Evolutionary conservation across 2,888 invertebrate genomes (phyloP).

Genomic region (Melanostoma mellinum): DNA sequence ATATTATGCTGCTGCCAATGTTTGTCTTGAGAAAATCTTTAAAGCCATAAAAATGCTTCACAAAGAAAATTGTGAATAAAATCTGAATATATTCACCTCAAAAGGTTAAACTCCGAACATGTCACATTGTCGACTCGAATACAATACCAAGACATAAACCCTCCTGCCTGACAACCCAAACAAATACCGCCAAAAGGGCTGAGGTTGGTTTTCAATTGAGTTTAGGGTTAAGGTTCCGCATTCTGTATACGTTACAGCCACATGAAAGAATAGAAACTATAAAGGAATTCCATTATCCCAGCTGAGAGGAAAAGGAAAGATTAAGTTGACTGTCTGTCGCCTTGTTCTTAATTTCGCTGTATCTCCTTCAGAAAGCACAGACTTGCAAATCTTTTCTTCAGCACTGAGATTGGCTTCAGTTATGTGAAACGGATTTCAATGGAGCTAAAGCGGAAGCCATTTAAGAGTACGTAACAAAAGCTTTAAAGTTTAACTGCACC

Average conservation of each 20-base stretch:
- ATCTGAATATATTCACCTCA: constrained; percentile 70
- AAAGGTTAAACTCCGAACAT: constrained; percentile 69
- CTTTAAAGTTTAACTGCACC: constrained; percentile 42
- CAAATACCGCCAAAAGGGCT: constrained; percentile 64
- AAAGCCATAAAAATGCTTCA: constrained; percentile 72
- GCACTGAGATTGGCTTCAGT: constrained; percentile 41
- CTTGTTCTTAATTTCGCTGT: constrained; percentile 59
- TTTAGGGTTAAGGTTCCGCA: constrained; percentile 25
- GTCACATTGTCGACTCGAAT: constrained; percentile 57
- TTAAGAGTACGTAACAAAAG: constrained; percentile 58
- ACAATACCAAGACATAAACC: constrained; percentile 30
- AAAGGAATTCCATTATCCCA: constrained; percentile 64
- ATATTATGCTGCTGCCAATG: constrained; percentile 46
- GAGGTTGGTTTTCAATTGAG: constrained; percentile 41
- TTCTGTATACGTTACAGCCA: constrained; percentile 44
- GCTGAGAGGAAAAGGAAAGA: constrained; percentile 44
- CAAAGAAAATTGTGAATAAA: constrained; percentile 69
- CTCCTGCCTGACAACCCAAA: constrained; percentile 19
- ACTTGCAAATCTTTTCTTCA: constrained; percentile 52
- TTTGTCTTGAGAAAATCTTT: constrained; percentile 64
- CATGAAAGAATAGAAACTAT: constrained; percentile 65
- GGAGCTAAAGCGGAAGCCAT: constrained; percentile 60
- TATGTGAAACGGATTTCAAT: constrained; percentile 36
- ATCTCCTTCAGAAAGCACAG: constrained; percentile 44
- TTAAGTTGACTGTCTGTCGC: constrained; percentile 66